These are phyloP conservation scores for Gallinago nigripennis DNA, from an alignment of 2,797 vertebrate species.

Conservation along the genomic window DNA sequence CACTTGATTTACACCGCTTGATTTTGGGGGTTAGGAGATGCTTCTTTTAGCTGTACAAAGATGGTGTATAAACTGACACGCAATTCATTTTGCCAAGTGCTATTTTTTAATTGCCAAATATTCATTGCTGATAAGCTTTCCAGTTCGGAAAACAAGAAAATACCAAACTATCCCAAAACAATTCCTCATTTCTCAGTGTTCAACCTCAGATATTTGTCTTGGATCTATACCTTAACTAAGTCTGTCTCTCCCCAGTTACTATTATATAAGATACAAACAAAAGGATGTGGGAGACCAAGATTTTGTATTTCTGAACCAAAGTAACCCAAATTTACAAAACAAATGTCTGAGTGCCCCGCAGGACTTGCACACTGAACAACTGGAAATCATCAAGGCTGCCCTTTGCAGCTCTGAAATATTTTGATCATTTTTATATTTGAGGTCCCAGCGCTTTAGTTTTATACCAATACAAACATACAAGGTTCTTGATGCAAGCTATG, in stretches of 20 bases:
- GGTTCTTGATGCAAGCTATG: not conserved
- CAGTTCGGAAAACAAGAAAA: not conserved
- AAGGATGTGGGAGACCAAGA: not conserved
- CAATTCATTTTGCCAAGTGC: not conserved
- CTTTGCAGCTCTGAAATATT: not conserved
- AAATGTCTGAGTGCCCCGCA: not conserved
- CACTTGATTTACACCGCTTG: not conserved
- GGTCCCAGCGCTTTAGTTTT: not conserved
- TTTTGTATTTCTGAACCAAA: not conserved
- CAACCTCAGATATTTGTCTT: not conserved
- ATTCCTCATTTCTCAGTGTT: not conserved
- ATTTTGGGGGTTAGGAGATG: not conserved
- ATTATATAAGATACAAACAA: not conserved
- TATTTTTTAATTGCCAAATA: not conserved
- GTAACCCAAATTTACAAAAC: not conserved
- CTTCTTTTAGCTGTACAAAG: not conserved
- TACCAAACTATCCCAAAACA: not conserved
- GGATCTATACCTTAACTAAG: not conserved
- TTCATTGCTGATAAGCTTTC: not conserved
- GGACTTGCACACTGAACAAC: not conserved
- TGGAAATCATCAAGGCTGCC: not conserved
- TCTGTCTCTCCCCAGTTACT: not conserved
- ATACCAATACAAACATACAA: not conserved
- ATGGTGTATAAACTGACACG: not conserved
- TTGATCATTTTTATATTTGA: not conserved